These are phyloP conservation scores for Pocillopora grandis DNA, from an alignment of 92 coral and sea anemone genomes.

Conservation along the genomic window DNA sequence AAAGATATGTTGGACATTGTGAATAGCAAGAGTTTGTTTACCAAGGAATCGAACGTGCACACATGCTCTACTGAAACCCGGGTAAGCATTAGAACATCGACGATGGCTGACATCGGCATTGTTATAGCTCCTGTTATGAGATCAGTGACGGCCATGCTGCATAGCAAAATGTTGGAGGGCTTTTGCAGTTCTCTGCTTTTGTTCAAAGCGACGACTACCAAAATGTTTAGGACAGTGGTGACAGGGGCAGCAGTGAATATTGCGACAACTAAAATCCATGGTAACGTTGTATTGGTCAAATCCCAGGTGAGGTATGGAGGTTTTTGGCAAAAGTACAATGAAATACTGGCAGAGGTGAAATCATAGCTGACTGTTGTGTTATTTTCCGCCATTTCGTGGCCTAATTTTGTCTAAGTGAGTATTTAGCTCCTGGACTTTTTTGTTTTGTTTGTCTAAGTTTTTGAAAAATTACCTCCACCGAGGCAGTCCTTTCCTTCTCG, in stretches of 20 bases:
- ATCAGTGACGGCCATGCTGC: conserved; percentile 6
- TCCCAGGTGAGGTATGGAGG: neutral
- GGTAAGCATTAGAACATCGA: neutral
- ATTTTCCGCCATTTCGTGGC: too few relatives aligned
- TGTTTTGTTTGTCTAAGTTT: too few relatives aligned
- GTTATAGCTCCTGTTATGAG: neutral
- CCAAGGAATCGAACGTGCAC: neutral
- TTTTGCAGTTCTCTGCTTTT: neutral
- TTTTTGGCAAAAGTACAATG: neutral
- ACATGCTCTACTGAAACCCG: neutral
- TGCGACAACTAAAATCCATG: neutral
- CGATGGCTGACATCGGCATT: neutral
- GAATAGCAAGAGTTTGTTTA: neutral
- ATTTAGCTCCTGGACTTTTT: too few relatives aligned
- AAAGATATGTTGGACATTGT: neutral
- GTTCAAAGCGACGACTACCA: neutral
- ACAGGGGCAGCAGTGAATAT: neutral
- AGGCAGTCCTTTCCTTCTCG: too few relatives aligned
- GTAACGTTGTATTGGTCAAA: neutral
- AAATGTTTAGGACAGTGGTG: neutral
- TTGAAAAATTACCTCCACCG: too few relatives aligned
- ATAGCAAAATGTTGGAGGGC: neutral
- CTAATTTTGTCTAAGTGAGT: too few relatives aligned
- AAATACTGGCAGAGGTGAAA: neutral
- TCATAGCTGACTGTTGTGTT: too few relatives aligned